These are phyloP conservation scores for Ctena decussata DNA, from an alignment of 2,888 invertebrate genomes.

Conservation along the genomic window DNA sequence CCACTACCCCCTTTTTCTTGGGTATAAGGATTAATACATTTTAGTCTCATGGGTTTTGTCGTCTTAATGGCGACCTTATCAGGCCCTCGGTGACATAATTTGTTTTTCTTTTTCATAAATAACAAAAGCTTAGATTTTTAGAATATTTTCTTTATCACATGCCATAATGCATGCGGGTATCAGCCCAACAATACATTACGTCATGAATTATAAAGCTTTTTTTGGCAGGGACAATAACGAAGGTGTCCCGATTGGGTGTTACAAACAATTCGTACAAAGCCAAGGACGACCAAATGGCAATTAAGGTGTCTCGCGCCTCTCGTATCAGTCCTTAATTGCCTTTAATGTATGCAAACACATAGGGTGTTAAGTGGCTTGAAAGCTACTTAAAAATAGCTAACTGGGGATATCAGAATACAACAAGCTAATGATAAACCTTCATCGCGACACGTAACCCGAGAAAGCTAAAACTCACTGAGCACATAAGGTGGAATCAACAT, in stretches of 20 bases:
- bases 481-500: too few species aligned
- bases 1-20: too few species aligned
- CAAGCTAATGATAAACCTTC: not conserved
- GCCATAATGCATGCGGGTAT: not conserved
- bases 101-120: conserved; percentile 13
- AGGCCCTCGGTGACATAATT: not conserved
- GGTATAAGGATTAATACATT: too few species aligned
- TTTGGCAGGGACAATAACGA: not conserved
- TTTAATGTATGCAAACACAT: conserved; percentile 8
- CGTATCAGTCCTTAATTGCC: conserved; percentile 3
- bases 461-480: too few species aligned
- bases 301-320: conserved; percentile 4
- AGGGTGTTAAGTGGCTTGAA: conserved; percentile 17
- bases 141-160: conserved; percentile 9
- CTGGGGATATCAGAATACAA: not conserved
- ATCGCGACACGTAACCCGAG: not conserved
- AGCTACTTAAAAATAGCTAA: not conserved
- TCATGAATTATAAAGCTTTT: not conserved
- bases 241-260: conserved; percentile 8
- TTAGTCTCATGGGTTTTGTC: not conserved
- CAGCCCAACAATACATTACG: not conserved
- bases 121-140: not conserved
- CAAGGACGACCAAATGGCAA: not conserved
- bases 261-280: not conserved
- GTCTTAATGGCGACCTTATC: conserved; percentile 10